Percentiles rank a stretch among this genome's conserved stretches.
Evolutionary conservation across 2,113 vertebrate genomes (phyloP).

Genomic region (Melanocharis versteri): DNA sequence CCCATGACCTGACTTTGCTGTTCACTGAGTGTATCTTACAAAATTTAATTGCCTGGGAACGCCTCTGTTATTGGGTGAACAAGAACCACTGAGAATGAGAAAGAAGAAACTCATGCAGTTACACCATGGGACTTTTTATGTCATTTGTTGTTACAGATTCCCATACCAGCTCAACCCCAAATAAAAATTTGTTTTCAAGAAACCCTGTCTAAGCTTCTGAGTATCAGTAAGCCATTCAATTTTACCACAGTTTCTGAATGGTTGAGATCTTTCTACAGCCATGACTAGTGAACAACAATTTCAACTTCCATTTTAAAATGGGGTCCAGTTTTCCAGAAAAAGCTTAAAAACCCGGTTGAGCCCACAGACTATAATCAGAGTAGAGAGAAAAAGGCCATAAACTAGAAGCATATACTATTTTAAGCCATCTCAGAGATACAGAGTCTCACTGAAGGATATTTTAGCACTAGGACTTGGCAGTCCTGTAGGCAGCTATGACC

Average conservation of each 20-base stretch:
- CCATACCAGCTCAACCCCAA: not conserved
- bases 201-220: not conserved
- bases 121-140: not conserved
- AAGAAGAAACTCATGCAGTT: not conserved
- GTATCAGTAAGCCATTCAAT: not conserved
- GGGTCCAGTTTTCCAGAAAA: not conserved
- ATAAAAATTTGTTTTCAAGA: not conserved
- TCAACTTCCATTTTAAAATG: not conserved
- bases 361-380: not conserved
- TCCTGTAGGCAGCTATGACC: not conserved
- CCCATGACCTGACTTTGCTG: not conserved
- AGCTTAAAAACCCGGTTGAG: not conserved
- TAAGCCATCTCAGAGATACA: not conserved
- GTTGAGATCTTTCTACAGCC: not conserved
- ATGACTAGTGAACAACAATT: not conserved
- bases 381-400: not conserved
- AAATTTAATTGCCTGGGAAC: not conserved
- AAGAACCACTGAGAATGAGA: not conserved
- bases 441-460: not conserved
- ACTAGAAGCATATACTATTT: not conserved
- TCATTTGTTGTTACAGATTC: not conserved
- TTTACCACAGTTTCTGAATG: not conserved
- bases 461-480: not conserved
- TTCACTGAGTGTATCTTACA: not conserved
- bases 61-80: not conserved